These are phyloP conservation scores for Deroplatys truncata DNA, from an alignment of 2,888 invertebrate genomes.

Conservation along the genomic window DNA sequence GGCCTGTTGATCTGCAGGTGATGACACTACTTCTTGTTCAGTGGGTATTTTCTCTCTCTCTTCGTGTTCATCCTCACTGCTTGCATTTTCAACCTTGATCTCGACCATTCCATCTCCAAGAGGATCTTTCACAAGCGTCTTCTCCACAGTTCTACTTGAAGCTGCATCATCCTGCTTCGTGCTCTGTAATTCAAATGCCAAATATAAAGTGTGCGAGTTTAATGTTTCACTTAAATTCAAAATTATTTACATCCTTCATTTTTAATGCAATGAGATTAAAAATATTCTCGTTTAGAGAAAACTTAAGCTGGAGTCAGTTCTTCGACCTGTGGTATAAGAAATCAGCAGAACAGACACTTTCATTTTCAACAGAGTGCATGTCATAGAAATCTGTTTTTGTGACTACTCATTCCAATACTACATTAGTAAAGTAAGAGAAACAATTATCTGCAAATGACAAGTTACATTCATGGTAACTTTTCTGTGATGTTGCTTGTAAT, in stretches of 20 bases:
- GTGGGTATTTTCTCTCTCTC: not conserved
- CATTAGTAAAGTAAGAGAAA: too few relatives aligned
- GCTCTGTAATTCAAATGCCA: not conserved
- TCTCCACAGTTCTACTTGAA: not conserved
- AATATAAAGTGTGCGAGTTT: not conserved
- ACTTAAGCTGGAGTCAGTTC: not conserved
- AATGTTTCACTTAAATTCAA: not conserved
- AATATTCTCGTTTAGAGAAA: too few relatives aligned
- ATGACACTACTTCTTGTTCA: not conserved
- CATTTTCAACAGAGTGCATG: too few relatives aligned
- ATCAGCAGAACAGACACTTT: too few relatives aligned
- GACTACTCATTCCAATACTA: too few relatives aligned
- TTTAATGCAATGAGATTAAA: not conserved
- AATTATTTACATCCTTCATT: not conserved
- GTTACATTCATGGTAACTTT: not conserved
- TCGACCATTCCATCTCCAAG: constrained; percentile 5
- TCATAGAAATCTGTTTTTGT: too few relatives aligned
- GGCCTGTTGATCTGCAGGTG: not conserved
- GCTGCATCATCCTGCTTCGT: not conserved
- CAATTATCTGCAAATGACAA: too few relatives aligned
- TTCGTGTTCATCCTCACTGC: not conserved
- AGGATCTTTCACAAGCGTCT: not conserved
- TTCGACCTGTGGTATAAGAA: too few relatives aligned
- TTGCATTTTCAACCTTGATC: constrained; percentile 5
- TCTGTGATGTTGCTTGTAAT: too few relatives aligned